These are phyloP conservation scores for Andinoacara biseriatus DNA, from an alignment of 2,113 vertebrate genomes.

Conservation along the genomic window DNA sequence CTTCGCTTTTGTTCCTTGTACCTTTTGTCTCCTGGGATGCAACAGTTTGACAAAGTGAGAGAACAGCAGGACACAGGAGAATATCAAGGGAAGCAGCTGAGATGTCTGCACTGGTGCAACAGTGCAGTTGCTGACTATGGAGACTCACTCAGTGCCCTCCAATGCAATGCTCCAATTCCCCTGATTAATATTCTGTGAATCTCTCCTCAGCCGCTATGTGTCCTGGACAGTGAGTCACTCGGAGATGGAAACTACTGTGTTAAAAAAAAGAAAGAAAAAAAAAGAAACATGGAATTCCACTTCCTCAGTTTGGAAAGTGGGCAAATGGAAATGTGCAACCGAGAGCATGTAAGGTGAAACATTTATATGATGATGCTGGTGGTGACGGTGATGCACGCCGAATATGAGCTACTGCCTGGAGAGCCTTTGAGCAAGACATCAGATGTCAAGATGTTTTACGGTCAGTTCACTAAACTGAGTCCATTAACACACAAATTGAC, in stretches of 20 bases:
- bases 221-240: constrained; percentile 19
- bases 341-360: constrained; percentile 36
- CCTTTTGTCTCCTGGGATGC: constrained; percentile 1
- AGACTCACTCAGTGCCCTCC: constrained; percentile 35
- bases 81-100: constrained; percentile 23
- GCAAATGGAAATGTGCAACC: constrained; percentile 27
- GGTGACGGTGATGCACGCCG: background rate
- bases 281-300: constrained; percentile 39
- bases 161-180: constrained; percentile 33
- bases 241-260: background rate
- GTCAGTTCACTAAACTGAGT: constrained; percentile 29
- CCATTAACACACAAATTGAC: constrained; percentile 48
- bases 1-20: background rate
- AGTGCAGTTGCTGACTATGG: constrained; percentile 24
- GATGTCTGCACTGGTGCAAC: constrained; percentile 20
- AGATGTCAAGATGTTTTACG: constrained; percentile 42
- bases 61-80: constrained; percentile 37
- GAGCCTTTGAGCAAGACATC: constrained; percentile 64
- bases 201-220: constrained; percentile 1
- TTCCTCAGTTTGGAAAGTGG: constrained; percentile 16
- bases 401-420: constrained; percentile 10
- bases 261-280: background rate
- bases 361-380: constrained; percentile 20
- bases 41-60: constrained; percentile 43
- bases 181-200: constrained; percentile 22